Percentiles rank a stretch among this genome's conserved stretches.
Evolutionary conservation across 2,888 invertebrate species (phyloP).

Genomic region (Amiota minor): DNA sequence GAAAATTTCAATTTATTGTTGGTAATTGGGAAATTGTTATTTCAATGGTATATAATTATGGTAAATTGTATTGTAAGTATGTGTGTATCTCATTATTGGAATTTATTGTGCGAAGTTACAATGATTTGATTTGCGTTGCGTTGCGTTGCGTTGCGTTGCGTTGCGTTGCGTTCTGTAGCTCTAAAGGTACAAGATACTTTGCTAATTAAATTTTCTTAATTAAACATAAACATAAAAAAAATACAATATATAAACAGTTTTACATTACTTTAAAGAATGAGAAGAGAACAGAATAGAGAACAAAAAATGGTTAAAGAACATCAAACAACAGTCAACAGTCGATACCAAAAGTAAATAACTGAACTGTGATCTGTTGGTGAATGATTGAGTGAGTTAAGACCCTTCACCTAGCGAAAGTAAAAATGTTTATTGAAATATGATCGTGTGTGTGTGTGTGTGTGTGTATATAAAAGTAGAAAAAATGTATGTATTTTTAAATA

Average conservation of each 20-base stretch:
- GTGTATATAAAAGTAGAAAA: slow-evolving; percentile 21
- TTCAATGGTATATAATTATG: neutral
- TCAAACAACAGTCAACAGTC: neutral
- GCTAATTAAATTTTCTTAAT: slow-evolving; percentile 18
- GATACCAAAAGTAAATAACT: no score
- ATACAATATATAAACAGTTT: no score
- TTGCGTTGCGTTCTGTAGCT: slow-evolving; percentile 7
- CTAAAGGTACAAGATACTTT: slow-evolving; percentile 19
- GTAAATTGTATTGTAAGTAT: neutral
- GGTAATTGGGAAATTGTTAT: neutral
- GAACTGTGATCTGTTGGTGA: neutral
- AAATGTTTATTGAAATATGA: neutral
- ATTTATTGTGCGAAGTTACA: no score
- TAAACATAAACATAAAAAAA: slow-evolving; percentile 11
- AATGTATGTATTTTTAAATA: no score
- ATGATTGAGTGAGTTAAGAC: neutral
- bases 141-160: slow-evolving; percentile 1
- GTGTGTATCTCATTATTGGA: neutral
- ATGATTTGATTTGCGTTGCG: no score
- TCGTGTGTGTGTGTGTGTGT: slow-evolving; percentile 35
- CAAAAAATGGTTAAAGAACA: neutral
- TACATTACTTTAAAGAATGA: neutral
- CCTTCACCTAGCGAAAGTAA: slow-evolving; percentile 13
- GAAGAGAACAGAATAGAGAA: slow-evolving; percentile 2
- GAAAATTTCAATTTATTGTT: no score